Conservation (phyloP, 37 sponge, comb jelly and placozoan genomes). For the Haliclona indistincta region DNA sequence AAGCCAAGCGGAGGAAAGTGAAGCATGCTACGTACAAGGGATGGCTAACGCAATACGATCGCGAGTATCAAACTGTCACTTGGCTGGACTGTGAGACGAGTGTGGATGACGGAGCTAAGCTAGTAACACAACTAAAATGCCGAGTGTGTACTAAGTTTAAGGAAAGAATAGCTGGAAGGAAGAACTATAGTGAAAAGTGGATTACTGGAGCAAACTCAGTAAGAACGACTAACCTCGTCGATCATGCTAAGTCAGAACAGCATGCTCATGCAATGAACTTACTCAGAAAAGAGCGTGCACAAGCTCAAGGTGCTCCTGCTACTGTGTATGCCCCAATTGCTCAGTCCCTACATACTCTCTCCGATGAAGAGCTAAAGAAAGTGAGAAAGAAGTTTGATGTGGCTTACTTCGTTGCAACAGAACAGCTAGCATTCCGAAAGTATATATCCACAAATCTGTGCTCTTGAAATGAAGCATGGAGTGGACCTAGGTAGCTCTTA, state of each 20-base stretch:
- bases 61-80: conserved; percentile 9
- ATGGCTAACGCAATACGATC: conserved; percentile 5
- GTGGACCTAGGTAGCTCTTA: conserved; percentile 37
- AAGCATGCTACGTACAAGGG: conserved; percentile 14
- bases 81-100: conserved; percentile 6
- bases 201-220: conserved; percentile 55
- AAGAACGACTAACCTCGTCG: conserved; percentile 60
- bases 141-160: conserved; percentile 29
- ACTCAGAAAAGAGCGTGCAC: conserved; percentile 31
- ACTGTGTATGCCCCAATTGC: conserved; percentile 59
- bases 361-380: conserved; percentile 23
- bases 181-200: conserved; percentile 10
- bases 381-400: conserved; percentile 28
- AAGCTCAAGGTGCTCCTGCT: conserved; percentile 7
- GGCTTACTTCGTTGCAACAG: conserved; percentile 28
- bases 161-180: conserved; percentile 14
- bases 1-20: conserved; percentile 8
- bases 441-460: conserved; percentile 20
- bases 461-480: conserved; percentile 32
- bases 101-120: neutral
- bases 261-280: conserved; percentile 57
- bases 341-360: conserved; percentile 18
- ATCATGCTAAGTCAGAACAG: conserved; percentile 60
- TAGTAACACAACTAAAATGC: conserved; percentile 33
- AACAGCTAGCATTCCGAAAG: conserved; percentile 24